Evolutionary conservation across 2,888 invertebrate genomes (phyloP), one percentile per base, ranked within the genome.

Genomic region (Cataglyphis cursor): DNA sequence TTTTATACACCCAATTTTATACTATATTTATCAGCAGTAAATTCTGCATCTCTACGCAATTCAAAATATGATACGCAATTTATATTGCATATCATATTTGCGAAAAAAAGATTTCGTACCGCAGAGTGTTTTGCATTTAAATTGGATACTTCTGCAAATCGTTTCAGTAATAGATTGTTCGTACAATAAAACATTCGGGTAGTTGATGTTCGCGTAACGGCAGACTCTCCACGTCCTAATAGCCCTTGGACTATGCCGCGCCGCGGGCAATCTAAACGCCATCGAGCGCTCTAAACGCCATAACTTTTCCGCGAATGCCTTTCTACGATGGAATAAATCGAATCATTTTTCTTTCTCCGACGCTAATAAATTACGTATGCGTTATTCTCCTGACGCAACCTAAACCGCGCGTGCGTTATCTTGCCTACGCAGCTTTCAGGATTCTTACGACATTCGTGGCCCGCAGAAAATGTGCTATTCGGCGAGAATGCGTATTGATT

Each of bases 401-500:
- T n/a, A 51, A 44, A 41, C 28, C 57, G 41, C 41, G 76, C n/a
- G 57, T 44, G 57, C 87, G 81, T 78, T 72, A 88, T 89, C 90
- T 28, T 28, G 86, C 90, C 86, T 81, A 84, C 86, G 83, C 85
- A 35, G 21, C 66, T 70, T 80, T 82, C 83, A 83, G 59, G 59
- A 70, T 70, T 21, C 44, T 70, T 72, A 12, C 72, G 78, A 80
- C 70, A 80, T 72, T 78, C 57, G 41, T 31, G 57, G 8, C n/a
- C 54, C 5, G 38, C 48, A 10, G 38, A 59, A 59, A 24, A 10
- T 48, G 48, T 9, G 35, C 18, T 12, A n/a, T 18, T 24, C 15
- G 21, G 12, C 28, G 51, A 88, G 89, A 88, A 90, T 90, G 88
- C 90, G 91, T 28, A 28, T 92, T 93, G 93, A 94, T 94, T 94